phyloP scores from a whole-genome alignment of 1,140 invertebrate species.

The Campodea augens region DNA sequence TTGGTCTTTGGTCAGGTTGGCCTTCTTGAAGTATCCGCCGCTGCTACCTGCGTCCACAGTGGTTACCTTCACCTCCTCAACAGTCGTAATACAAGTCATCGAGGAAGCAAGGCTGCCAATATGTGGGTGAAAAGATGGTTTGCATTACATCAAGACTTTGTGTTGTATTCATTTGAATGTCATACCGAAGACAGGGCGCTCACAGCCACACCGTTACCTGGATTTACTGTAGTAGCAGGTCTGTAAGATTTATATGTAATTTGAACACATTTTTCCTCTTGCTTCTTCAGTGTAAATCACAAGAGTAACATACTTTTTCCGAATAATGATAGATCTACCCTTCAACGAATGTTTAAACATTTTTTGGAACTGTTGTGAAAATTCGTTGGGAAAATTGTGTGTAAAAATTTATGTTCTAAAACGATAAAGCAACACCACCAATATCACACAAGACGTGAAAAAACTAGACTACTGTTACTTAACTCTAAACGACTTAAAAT shows the following conservation, averaged over 20 bases:
- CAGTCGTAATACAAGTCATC: constrained; percentile 33
- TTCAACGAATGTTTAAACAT: too few relatives aligned
- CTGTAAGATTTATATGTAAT: constrained; percentile 11
- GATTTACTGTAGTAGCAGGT: constrained; percentile 29
- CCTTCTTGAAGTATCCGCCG: constrained; percentile 36
- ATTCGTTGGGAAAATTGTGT: too few relatives aligned
- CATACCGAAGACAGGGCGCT: constrained; percentile 34
- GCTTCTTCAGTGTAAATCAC: not conserved
- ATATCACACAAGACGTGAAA: too few relatives aligned
- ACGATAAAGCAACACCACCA: too few relatives aligned
- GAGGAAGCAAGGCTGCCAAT: too few relatives aligned
- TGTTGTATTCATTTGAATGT: constrained; percentile 40
- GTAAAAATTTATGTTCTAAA: too few relatives aligned
- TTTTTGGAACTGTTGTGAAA: too few relatives aligned
- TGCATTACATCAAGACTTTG: constrained; percentile 37
- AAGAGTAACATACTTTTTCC: constrained; percentile 4
- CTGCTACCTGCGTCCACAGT: constrained; percentile 31
- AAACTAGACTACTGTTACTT: too few relatives aligned
- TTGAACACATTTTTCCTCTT: too few relatives aligned
- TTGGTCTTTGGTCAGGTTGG: too few relatives aligned
- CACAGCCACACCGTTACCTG: constrained; percentile 41
- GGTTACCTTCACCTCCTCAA: constrained; percentile 37
- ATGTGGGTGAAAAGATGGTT: constrained; percentile 39
- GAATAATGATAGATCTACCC: constrained; percentile 10
- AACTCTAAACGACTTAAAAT: too few relatives aligned